Percentiles rank a stretch among this genome's conserved stretches.
phyloP scores from a whole-genome alignment of 2,113 vertebrate genomes.

The Clinocottus analis region DNA sequence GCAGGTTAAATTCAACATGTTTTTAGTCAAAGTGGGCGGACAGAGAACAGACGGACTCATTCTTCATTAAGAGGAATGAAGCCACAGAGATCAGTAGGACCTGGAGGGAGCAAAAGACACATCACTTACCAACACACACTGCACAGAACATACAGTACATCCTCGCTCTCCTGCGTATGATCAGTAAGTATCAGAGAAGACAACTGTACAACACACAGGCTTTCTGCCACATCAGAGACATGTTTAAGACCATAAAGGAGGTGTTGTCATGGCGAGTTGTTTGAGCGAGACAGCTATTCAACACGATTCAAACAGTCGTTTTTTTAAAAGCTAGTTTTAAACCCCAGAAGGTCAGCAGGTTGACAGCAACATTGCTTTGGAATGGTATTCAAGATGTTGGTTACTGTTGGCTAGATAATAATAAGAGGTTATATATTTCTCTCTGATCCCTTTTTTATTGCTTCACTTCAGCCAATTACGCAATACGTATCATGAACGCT shows the following conservation, averaged over 20 bases:
- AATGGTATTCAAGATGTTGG: not conserved
- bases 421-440: not conserved
- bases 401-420: not conserved
- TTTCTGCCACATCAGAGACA: not conserved
- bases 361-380: not conserved
- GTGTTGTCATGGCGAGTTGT: not conserved
- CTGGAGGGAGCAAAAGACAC: conserved; percentile 80
- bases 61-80: conserved; percentile 47
- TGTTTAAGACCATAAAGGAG: not conserved
- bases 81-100: conserved; percentile 72
- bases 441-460: not conserved
- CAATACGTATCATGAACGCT: not conserved
- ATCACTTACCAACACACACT: conserved; percentile 56
- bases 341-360: not conserved
- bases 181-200: not conserved
- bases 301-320: not conserved
- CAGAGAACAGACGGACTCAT: conserved; percentile 27
- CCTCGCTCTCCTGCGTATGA: not conserved
- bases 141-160: not conserved
- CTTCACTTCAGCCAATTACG: not conserved
- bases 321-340: not conserved
- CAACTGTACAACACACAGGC: not conserved
- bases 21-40: conserved; percentile 59
- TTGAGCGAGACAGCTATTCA: not conserved
- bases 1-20: conserved; percentile 37